phyloP scores from a whole-genome alignment of 2,888 invertebrate species.

The Aphidoletes aphidimyza region DNA sequence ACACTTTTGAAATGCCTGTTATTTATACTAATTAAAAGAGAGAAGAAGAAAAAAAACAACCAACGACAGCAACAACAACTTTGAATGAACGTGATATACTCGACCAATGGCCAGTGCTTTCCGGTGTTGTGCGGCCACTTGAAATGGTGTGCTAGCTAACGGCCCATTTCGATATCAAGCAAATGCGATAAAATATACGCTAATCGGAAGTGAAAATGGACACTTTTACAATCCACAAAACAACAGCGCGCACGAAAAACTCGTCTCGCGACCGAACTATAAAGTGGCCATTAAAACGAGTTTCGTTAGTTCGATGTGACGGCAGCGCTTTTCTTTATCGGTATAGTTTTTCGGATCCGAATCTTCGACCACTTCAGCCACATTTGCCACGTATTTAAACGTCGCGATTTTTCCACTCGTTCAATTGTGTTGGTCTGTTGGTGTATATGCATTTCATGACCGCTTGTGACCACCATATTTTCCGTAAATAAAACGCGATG shows the following conservation, averaged over 20 bases:
- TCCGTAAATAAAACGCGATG: slow-evolving; percentile 42
- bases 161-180: background rate
- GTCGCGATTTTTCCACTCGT: background rate
- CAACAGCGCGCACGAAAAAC: background rate
- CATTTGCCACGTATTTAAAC: background rate
- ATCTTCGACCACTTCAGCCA: background rate
- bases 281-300: slow-evolving; percentile 41
- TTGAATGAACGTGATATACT: no score
- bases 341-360: background rate
- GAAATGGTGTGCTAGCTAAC: slow-evolving; percentile 50
- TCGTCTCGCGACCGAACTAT: slow-evolving; percentile 19
- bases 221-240: slow-evolving; percentile 32
- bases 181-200: slow-evolving; percentile 43
- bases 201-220: slow-evolving; percentile 54
- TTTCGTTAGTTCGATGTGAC: background rate
- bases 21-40: slow-evolving; percentile 23
- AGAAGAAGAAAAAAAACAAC: background rate
- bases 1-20: background rate
- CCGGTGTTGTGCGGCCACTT: background rate
- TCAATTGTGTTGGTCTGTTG: background rate
- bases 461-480: slow-evolving; percentile 13
- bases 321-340: background rate
- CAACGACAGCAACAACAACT: no score
- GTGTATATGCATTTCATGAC: background rate
- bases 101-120: background rate